These are phyloP conservation scores for Rhopalosiphum maidis DNA, from an alignment of 1,140 invertebrate species.

Conservation along the genomic window DNA sequence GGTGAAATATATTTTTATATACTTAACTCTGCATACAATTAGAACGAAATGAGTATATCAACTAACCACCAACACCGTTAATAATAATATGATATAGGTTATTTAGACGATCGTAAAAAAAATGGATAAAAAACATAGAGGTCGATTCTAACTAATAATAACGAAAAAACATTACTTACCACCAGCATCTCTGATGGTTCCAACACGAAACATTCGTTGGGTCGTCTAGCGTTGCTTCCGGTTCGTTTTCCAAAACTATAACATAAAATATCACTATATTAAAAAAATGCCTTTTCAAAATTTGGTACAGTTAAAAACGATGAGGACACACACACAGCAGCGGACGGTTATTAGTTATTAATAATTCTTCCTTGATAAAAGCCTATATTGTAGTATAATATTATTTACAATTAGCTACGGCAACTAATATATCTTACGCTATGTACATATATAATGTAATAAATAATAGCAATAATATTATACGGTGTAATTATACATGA, in stretches of 20 bases:
- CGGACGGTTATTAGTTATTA: not conserved
- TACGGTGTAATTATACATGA: not conserved
- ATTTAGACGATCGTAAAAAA: not conserved
- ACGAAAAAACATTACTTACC: constrained; percentile 67
- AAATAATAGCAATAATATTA: not conserved
- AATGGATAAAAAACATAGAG: not conserved
- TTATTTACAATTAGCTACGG: not conserved
- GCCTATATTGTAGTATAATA: not conserved
- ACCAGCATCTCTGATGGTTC: constrained; percentile 90
- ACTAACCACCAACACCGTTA: not conserved
- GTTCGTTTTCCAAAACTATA: constrained; percentile 85
- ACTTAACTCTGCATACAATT: not conserved
- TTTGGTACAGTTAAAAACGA: not conserved
- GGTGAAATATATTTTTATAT: not conserved
- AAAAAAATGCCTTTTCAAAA: not conserved
- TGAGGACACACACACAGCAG: not conserved
- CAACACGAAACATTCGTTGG: constrained; percentile 84
- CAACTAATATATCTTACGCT: not conserved
- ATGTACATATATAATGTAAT: not conserved
- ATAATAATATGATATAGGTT: not conserved
- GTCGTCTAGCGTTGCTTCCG: constrained; percentile 73
- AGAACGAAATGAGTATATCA: not conserved
- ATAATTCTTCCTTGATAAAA: not conserved
- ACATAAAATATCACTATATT: constrained; percentile 59
- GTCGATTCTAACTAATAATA: constrained; percentile 33